Base-by-base conservation (phyloP, 2,888 invertebrate species). In the Oscheius sp. region DNA sequence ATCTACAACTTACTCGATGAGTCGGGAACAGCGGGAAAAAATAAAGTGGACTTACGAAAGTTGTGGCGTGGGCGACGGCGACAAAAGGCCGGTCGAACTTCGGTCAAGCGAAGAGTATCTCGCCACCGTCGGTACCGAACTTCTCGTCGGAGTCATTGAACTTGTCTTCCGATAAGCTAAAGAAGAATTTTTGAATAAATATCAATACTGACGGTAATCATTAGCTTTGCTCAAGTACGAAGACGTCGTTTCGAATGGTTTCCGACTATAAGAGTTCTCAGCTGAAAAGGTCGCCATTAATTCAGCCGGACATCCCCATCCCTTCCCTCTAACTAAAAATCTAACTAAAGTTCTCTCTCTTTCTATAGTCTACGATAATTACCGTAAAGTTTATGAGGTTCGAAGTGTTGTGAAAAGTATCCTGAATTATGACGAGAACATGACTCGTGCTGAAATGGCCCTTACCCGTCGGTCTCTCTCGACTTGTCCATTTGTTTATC, bases 401-500 rank as follows among this genome's bases (percentile, higher is more conserved):
- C 69, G 45, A 74, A 74, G 64, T 74, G 74, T 27, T 69, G 74
- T 52, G 74, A 74, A 58, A 61, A 74, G 46, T 56, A 74, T n/a
- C 70, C 70, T 59, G 49, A 69, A 66, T 16, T 21, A 35, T 35
- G 5, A 35, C 9, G 35, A 35, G 5, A 35, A 35, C 35, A 35
- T 35, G 35, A 35, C 35, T 35, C 35, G 5, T 35, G 5, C 35
- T 9, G 35, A 9, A 35, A 35, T 6, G 35, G 35, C 35, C 35
- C 35, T 35, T 35, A 35, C 35, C 35, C 5, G 35, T 9, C 9
- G 35, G 35, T 35, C 80, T 59, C 45, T 81, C 81, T 13, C 81
- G 69, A 68, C 79, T 81, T 16, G 83, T 79, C 79, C 80, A 83
- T 71, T 83, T 83, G 64, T 76, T 78, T 70, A 83, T 78, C 16